phyloP scores from a whole-genome alignment of 2,888 invertebrate genomes.

The Lypha dubia region DNA sequence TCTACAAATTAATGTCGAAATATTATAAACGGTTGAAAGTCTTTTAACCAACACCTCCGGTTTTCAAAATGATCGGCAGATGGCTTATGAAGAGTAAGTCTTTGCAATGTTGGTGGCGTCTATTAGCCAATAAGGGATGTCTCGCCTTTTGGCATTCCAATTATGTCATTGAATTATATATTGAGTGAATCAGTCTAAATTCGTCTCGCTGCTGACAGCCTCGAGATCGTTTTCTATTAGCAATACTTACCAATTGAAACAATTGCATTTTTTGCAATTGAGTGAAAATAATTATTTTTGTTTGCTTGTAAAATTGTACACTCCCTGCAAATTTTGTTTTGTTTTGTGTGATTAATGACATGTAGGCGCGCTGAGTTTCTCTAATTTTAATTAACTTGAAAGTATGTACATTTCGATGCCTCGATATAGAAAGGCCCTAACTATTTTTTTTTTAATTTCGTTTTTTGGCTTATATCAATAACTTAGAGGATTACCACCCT shows the following conservation, averaged over 20 bases:
- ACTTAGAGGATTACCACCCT: no score
- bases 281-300: conserved; percentile 26
- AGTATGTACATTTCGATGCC: no score
- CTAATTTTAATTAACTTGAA: neutral
- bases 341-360: conserved; percentile 44
- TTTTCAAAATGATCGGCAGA: neutral
- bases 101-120: conserved; percentile 27
- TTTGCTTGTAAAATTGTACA: neutral
- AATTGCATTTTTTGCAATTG: conserved; percentile 30
- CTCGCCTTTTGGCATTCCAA: neutral
- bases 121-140: neutral
- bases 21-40: conserved; percentile 22
- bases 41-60: neutral
- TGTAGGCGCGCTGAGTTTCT: conserved; percentile 22
- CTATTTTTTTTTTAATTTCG: no score
- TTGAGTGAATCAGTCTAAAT: neutral
- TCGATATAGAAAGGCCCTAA: no score
- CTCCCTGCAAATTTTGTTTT: neutral
- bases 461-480: no score
- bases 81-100: neutral
- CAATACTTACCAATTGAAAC: conserved; percentile 37
- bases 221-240: neutral
- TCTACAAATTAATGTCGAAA: conserved; percentile 15
- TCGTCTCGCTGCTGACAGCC: neutral
- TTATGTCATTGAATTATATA: neutral